Conservation (phyloP, 2,797 vertebrate species). For the Spizella passerina region DNA sequence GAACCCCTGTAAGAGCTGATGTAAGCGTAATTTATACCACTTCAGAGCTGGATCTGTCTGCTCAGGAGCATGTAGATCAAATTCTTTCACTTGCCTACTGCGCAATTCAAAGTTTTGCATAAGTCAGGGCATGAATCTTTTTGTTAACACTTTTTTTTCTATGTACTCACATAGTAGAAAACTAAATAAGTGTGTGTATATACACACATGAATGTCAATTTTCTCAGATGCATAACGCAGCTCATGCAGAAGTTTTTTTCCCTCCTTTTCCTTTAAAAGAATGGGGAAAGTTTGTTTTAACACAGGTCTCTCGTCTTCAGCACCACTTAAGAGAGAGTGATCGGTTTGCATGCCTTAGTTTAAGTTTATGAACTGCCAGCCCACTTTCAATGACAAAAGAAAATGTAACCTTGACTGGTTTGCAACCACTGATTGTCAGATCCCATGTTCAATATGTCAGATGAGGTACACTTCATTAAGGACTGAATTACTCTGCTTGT, state of each 20-base stretch:
- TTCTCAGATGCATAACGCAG: not conserved
- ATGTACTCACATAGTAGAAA: not conserved
- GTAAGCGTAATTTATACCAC: not conserved
- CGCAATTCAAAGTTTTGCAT: not conserved
- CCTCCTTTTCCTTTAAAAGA: not conserved
- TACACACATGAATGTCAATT: not conserved
- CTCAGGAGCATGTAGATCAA: not conserved
- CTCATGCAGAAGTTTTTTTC: not conserved
- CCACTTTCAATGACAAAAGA: conserved; percentile 64
- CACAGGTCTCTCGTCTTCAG: not conserved
- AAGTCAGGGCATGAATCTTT: not conserved
- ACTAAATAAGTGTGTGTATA: not conserved
- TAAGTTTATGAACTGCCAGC: conserved; percentile 70
- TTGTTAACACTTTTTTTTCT: not conserved
- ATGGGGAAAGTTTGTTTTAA: conserved; percentile 2
- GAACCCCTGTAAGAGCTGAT: not conserved
- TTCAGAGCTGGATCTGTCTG: not conserved
- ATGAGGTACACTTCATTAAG: conserved; percentile 71
- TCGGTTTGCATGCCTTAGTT: not conserved
- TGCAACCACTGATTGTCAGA: conserved; percentile 64
- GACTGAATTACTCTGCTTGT: conserved; percentile 67
- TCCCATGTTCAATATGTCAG: conserved; percentile 67
- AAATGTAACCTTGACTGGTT: conserved; percentile 55
- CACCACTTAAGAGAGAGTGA: conserved; percentile 10
- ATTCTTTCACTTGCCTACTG: not conserved